Evolutionary conservation across 2,797 vertebrate species (phyloP).

Genomic region (Florisuga fusca): DNA sequence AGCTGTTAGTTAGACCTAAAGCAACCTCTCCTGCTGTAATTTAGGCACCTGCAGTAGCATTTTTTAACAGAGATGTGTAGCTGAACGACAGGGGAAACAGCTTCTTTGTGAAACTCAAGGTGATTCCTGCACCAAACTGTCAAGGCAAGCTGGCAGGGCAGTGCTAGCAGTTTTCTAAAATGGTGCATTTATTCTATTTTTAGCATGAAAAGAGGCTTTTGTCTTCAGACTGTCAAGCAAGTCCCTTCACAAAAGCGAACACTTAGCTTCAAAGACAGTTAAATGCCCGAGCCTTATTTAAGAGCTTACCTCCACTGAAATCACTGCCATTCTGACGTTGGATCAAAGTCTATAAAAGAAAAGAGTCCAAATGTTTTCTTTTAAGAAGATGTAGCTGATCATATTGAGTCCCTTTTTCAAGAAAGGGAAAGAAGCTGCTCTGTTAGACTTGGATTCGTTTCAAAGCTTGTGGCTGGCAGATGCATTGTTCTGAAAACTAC

Average conservation of each 20-base stretch:
- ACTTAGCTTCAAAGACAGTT: slow-evolving; percentile 28
- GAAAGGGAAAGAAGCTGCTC: slow-evolving; percentile 35
- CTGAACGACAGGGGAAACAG: neutral
- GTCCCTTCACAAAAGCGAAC: slow-evolving; percentile 29
- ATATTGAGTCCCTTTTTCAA: slow-evolving; percentile 21
- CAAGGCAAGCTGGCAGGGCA: neutral
- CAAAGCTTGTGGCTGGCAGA: slow-evolving; percentile 52
- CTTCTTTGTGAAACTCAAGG: neutral
- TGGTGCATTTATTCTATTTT: slow-evolving; percentile 35
- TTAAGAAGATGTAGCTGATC: slow-evolving; percentile 49
- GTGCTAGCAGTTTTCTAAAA: neutral
- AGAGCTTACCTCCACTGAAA: slow-evolving; percentile 35
- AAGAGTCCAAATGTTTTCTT: slow-evolving; percentile 61
- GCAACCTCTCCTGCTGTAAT: neutral
- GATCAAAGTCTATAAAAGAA: slow-evolving; percentile 52
- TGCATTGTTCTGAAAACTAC: slow-evolving; percentile 66
- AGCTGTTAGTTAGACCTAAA: neutral
- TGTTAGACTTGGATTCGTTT: slow-evolving; percentile 60
- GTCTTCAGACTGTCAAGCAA: slow-evolving; percentile 18
- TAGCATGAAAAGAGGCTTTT: slow-evolving; percentile 40
- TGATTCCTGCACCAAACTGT: neutral
- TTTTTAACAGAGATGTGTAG: neutral
- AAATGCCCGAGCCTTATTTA: slow-evolving; percentile 23
- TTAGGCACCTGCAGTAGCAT: neutral
- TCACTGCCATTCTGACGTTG: neutral